Base-by-base conservation (phyloP, 37 sponge, comb jelly and placozoan species). In the Eunapius fragilis region DNA sequence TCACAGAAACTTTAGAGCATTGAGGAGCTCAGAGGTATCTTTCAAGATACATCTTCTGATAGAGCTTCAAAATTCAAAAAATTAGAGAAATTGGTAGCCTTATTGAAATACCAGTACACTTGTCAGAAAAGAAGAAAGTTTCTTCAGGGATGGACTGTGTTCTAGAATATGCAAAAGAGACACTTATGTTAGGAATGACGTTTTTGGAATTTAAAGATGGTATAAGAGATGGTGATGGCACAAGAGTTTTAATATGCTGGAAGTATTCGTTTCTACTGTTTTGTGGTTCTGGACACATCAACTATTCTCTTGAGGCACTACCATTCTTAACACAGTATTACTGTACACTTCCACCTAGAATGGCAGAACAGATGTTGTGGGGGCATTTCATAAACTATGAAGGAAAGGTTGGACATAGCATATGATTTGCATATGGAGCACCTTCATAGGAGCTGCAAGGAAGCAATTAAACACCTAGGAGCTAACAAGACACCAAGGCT, bases 361-460 rank as follows among this genome's bases (percentile, higher is more conserved):
- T 48, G 68, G 72, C 83, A 22, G 79, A 89, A 12, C 84, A 89
- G 68, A 79, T 83, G 10, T 58, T 58, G 58, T 89, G 77, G 73
- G 33, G 76, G 14, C 38, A 80, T 28, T 89, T 82, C 38, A 30
- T 89, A 10, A 78, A 83, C 79, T 67, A 68, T n/a, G 71, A 37
- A 71, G 79, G 84, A 14, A 31, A 47, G 11, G 68, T 72, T 48
- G 89, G 79, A 26, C 71, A 37, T 25, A 88, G 82, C 36, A 82
- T 88, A 31, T 49, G 89, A 82, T 48, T 81, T 87, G n/a, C 73
- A 76, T 58, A 80, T 81, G 79, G 89, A 88, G 36, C 89, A 88
- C 36, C 25, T 88, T 7, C 82, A 88, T 31, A 28, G 83, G 19
- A 19, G 76, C 11, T 26, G 30, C 25, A 86, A 86, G 30, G 50